A percentile compares a stretch with the other conserved stretches of the same genome.
These are phyloP conservation scores for Globicephala melas DNA, from an alignment of 2,113 vertebrate species.

Conservation along the genomic window DNA sequence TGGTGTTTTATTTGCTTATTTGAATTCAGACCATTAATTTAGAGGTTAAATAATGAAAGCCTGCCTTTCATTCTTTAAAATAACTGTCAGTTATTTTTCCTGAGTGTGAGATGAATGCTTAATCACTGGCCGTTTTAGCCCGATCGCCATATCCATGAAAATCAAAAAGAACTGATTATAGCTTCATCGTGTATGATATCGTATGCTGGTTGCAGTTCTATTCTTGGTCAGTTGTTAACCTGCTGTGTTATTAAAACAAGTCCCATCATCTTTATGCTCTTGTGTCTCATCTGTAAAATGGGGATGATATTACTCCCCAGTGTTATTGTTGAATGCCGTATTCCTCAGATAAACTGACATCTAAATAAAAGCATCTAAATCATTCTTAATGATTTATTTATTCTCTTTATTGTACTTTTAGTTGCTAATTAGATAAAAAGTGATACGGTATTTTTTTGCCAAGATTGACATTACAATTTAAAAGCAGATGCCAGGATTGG, in stretches of 20 bases:
- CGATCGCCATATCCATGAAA: neutral
- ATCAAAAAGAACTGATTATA: neutral
- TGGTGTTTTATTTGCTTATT: neutral
- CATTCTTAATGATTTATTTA: neutral
- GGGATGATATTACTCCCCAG: neutral
- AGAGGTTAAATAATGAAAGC: slow-evolving; percentile 1
- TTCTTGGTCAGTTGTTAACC: neutral
- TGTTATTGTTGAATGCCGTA: neutral
- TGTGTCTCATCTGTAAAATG: neutral
- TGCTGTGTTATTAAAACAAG: neutral
- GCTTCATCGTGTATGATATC: neutral
- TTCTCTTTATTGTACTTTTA: neutral
- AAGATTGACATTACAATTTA: neutral
- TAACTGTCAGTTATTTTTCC: slow-evolving; percentile 10
- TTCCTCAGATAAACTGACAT: neutral
- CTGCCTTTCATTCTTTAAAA: slow-evolving; percentile 2
- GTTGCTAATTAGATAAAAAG: neutral
- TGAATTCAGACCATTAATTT: slow-evolving; percentile 5
- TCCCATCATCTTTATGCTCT: neutral
- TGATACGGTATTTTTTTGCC: neutral
- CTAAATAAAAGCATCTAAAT: neutral
- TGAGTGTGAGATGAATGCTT: neutral
- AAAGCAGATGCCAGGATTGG: neutral
- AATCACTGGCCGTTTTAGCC: neutral
- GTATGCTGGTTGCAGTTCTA: neutral